phyloP scores from a whole-genome alignment of 2,113 vertebrate genomes.

The Callopanchax toddi region DNA sequence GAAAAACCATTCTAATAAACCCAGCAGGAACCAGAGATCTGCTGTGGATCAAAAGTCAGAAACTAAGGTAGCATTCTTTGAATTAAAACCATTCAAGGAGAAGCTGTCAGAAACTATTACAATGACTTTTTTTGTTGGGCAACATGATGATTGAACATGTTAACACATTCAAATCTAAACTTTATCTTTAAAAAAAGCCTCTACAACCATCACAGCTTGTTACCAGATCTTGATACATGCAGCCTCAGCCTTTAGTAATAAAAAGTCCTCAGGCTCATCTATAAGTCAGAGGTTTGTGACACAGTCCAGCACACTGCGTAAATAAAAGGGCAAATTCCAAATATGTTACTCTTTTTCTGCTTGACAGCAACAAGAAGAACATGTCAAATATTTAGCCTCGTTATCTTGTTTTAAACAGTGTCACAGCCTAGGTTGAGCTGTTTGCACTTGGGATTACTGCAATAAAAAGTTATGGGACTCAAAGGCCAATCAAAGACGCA shows the following conservation, averaged over 20 bases:
- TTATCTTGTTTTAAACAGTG: conserved; percentile 1
- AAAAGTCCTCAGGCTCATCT: conserved; percentile 8
- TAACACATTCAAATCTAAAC: background rate
- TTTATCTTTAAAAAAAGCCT: background rate
- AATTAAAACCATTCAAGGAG: background rate
- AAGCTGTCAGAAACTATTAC: background rate
- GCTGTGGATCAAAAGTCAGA: background rate
- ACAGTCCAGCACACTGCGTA: background rate
- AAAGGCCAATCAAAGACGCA: background rate
- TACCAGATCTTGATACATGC: too few species aligned
- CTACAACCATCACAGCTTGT: background rate
- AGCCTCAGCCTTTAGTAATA: conserved; percentile 9
- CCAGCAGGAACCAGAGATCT: background rate
- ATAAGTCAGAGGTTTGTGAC: background rate
- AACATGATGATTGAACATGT: background rate
- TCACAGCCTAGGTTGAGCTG: background rate
- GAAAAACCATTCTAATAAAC: too few species aligned
- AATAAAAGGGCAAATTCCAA: too few species aligned
- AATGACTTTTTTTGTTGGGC: background rate
- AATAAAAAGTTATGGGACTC: conserved; percentile 12
- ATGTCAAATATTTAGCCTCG: background rate
- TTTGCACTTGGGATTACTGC: conserved; percentile 25
- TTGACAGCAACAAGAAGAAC: background rate
- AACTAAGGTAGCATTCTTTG: background rate
- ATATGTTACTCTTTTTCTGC: background rate